Base-by-base conservation (phyloP, 2,113 vertebrate species). In the Toxotes jaculatrix region DNA sequence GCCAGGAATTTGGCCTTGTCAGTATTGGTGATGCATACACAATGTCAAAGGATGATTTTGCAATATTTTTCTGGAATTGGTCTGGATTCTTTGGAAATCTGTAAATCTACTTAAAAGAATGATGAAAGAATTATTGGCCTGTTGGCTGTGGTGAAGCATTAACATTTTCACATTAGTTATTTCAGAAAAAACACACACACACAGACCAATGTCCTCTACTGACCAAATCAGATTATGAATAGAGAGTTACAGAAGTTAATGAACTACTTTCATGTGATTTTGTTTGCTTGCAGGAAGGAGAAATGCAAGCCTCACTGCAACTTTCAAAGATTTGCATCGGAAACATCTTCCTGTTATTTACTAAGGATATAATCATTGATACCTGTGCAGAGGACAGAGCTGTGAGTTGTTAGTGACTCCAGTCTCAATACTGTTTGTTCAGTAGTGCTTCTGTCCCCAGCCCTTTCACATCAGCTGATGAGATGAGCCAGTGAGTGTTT, bases 101-200 rank as follows among this genome's bases (percentile, higher is more conserved):
- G 12, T 40, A 49, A 32, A 13, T 34, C 16, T 13, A 1, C 9
- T 63, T 0, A 32, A 57, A 45, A 21, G 0, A 64, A 42, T 34
- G 19, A 43, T 14, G 9, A 56, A 72, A 67, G 4, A 66, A 7
- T 34, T 9, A 21, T 11, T 40, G 19, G 27, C 45, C 13, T 55
- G 14, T 40, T n/a, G 27, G 2, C 16, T 62, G 5, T 47, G n/a
- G 53, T 75, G 45, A 71, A 71, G 4, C 53, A 79, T 23, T 65
- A 60, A 75, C 59, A 65, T 70, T 47, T 63, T 62, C 45, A 63
- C 72, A 36, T 36, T 3, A 40, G 51, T 55, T 45, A 38, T 45
- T 43, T 62, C 36, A 55, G 34, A 7, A 4, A 13, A 42, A 13
- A 59, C 16, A 34, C 31, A 63, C 31, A 63, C 12, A 74, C 8